Base-by-base conservation (phyloP, 30 jellyfish, hydroid and myxozoan genomes). In the Pelagia noctiluca region DNA sequence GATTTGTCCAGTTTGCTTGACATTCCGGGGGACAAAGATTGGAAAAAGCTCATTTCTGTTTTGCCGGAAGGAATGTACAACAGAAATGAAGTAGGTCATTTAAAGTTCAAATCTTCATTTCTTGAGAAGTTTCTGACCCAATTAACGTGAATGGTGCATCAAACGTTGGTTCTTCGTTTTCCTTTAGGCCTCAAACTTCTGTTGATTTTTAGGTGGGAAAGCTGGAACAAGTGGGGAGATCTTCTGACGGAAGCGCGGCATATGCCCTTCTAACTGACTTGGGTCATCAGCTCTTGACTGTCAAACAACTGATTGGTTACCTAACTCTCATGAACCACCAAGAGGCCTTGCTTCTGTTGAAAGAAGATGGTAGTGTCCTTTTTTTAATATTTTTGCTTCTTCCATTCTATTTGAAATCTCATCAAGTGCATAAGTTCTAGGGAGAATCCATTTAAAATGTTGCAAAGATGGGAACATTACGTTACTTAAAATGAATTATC, bases 301-400 rank as follows among this genome's bases (percentile, higher is more conserved):
- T 91, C 33, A 79, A 71, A 35, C 90, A 91, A 52, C 84, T 91
- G 52, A 90, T 88, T 32, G 91, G 86, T 13, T 91, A 91, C 80
- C 75, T 91, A 24, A 75, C 91, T 35, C 31, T 23, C 30, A 48
- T 91, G 48, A 84, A 86, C 42, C 91, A 91, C 36, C 98, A 91
- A 75, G 98, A 91, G 68, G 98, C 98, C 1, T 70, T 91, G n/a
- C 80, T 85, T 16, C 81, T 91, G 19, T 48, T 91, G 57, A 85
- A 86, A 65, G 88, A 86, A 48, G 88, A 71, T 57, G 98, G 98
- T 91, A 85, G 36, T 26, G 16, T 42, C 32, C 33, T 4, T 35
- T 48, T 72, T 60, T 8, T 60, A n/a, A 8, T n/a, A 60, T 12
- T n/a, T 60, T 60, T n/a, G 21, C 21, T 60, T 12, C 10, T 22